Base-by-base conservation (phyloP, 2,113 vertebrate species). In the Triplophysa dalaica region DNA sequence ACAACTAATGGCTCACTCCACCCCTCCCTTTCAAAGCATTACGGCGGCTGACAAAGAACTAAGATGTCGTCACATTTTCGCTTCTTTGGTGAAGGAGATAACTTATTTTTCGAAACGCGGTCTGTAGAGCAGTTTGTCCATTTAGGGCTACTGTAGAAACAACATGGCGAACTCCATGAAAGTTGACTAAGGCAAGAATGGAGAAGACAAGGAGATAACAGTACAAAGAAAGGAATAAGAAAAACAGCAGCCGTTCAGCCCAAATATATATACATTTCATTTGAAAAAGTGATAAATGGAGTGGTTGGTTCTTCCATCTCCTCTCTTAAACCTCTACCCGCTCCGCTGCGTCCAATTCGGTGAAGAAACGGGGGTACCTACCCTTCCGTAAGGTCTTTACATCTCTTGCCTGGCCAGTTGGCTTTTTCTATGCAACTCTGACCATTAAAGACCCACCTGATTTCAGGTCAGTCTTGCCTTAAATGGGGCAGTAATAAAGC, bases 311-410 rank as follows among this genome's bases (percentile, higher is more conserved):
- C 16, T n/a, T 22, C 17, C 17, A n/a, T 10, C 17, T 26, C 22
- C 45, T 65, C 17, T 65, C 61, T 41, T 38, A 56, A 67, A 67
- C 67, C 29, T 67, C n/a, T 14, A 2, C 14, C 19, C 66, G 43
- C 61, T 77, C 75, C 62, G 48, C 62, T 77, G 48, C 75, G 2
- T 77, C 29, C 75, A 67, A 58, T 77, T 52, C 38, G 64, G 10
- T 66, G 29, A 19, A 19, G n/a, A 67, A 77, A 56, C 64, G 17
- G 75, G 14, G 26, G 26, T 64, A 26, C 48, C 45, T n/a, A 48
- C 58, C 72, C 13, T 10, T 48, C 33, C 38, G 33, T 73, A 21
- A 73, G 38, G 54, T 75, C 56, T 45, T 75, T 45, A 48, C 58
- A 12, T 62, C 56, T 62, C 38, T 62, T 19, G 11, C 19, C 72